These are phyloP conservation scores for Apotomis turbidana DNA, from an alignment of 2,888 invertebrate species.

Conservation along the genomic window DNA sequence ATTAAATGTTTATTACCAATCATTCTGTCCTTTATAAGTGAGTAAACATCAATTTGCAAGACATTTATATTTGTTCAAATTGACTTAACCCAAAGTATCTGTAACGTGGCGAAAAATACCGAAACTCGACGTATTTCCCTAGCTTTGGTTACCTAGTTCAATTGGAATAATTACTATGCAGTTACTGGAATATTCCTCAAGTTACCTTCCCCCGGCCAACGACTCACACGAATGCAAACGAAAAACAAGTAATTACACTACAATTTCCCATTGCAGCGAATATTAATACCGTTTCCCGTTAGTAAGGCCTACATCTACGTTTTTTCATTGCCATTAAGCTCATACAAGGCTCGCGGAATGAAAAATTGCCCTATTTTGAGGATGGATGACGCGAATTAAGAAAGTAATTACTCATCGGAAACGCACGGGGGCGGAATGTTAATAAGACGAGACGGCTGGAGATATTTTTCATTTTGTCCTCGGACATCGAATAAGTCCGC, in stretches of 20 bases:
- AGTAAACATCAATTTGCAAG: not conserved
- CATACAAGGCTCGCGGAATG: slow-evolving; percentile 66
- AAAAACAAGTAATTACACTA: slow-evolving; percentile 34
- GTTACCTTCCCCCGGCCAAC: slow-evolving; percentile 23
- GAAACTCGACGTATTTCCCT: not conserved
- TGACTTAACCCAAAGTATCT: not conserved
- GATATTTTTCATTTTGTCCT: slow-evolving; percentile 76
- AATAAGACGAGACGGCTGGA: slow-evolving; percentile 75
- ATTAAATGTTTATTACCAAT: not conserved
- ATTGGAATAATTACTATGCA: slow-evolving; percentile 29
- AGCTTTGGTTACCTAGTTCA: slow-evolving; percentile 16
- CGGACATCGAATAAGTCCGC: slow-evolving; percentile 61
- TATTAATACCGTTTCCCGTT: slow-evolving; percentile 31
- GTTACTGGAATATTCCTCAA: slow-evolving; percentile 15
- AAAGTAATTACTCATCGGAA: slow-evolving; percentile 83
- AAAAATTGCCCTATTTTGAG: slow-evolving; percentile 82
- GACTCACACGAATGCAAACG: slow-evolving; percentile 31
- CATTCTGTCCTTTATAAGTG: not conserved
- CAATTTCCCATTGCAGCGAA: slow-evolving; percentile 29
- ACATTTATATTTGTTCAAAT: not conserved
- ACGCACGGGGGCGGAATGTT: slow-evolving; percentile 80
- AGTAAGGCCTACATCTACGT: slow-evolving; percentile 40
- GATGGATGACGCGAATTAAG: slow-evolving; percentile 84
- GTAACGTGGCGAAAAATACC: not conserved
- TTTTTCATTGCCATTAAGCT: slow-evolving; percentile 61